phyloP scores from a whole-genome alignment of 2,797 vertebrate genomes.

The Anguilla marmorata region DNA sequence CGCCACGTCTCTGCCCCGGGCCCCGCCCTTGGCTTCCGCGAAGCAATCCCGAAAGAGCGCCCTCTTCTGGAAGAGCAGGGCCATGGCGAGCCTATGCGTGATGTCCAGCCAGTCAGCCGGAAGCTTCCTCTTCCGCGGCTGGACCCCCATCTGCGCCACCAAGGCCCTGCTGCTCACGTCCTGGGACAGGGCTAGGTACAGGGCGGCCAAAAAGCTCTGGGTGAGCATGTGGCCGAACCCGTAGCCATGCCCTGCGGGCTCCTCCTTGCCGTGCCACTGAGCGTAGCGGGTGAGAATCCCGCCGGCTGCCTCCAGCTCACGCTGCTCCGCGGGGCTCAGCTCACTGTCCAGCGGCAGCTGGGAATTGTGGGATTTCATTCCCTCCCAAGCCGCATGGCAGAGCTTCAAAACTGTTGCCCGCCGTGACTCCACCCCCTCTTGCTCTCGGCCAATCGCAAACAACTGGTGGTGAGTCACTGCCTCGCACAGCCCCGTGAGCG shows the following conservation, averaged over 20 bases:
- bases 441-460: slow-evolving; percentile 28
- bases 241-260: slow-evolving; percentile 47
- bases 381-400: slow-evolving; percentile 77
- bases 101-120: slow-evolving; percentile 78
- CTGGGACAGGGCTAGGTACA: slow-evolving; percentile 73
- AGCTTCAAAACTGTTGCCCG: slow-evolving; percentile 57
- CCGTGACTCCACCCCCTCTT: not conserved
- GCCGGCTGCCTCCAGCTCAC: slow-evolving; percentile 64
- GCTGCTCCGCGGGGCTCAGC: slow-evolving; percentile 55
- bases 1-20: not conserved
- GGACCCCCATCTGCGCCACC: slow-evolving; percentile 67
- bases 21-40: slow-evolving; percentile 38
- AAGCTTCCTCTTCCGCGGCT: slow-evolving; percentile 75
- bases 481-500: slow-evolving; percentile 78
- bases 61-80: slow-evolving; percentile 75
- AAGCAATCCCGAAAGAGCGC: slow-evolving; percentile 48
- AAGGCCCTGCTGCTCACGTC: slow-evolving; percentile 72
- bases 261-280: slow-evolving; percentile 29
- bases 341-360: slow-evolving; percentile 46
- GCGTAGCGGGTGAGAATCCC: slow-evolving; percentile 64
- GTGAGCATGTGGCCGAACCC: slow-evolving; percentile 75
- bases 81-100: slow-evolving; percentile 75
- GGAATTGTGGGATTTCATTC: slow-evolving; percentile 70
- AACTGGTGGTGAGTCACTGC: slow-evolving; percentile 68
- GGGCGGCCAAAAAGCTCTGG: slow-evolving; percentile 80